Conservation (phyloP, 2,888 invertebrate genomes). For the Julus scanicus region DNA sequence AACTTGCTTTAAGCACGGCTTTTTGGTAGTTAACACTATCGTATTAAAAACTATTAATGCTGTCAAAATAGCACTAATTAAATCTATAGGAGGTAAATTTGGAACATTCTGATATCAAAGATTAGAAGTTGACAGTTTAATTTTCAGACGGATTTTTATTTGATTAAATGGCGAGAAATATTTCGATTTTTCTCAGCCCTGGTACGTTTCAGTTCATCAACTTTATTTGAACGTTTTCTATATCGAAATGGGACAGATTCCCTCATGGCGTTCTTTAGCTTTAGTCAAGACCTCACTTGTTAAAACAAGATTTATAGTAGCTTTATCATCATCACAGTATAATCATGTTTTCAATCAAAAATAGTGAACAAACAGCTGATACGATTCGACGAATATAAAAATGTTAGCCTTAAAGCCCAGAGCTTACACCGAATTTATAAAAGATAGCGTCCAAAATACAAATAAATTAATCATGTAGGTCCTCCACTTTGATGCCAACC, state of each 20-base stretch:
- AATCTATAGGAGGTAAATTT: too few relatives aligned
- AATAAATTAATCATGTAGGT: background rate
- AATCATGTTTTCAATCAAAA: slow-evolving; percentile 35
- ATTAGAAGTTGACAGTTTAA: too few relatives aligned
- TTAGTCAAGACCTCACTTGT: background rate
- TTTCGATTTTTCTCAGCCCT: background rate
- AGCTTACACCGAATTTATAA: background rate
- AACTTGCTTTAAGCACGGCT: background rate
- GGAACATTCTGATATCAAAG: too few relatives aligned
- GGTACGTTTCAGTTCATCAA: too few relatives aligned
- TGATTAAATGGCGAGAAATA: background rate
- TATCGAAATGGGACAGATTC: too few relatives aligned
- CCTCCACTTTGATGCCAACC: background rate
- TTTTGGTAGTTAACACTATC: too few relatives aligned
- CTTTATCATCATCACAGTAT: background rate
- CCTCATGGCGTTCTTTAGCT: background rate
- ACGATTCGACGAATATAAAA: background rate
- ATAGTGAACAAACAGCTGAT: background rate
- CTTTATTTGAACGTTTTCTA: too few relatives aligned
- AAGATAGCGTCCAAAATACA: background rate
- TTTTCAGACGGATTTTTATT: too few relatives aligned
- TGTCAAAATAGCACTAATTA: too few relatives aligned
- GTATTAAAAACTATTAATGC: too few relatives aligned
- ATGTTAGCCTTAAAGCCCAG: background rate
- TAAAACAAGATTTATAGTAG: background rate